Evolutionary conservation across 2,113 vertebrate species (phyloP), one percentile per base, ranked within the genome.

Genomic region (Microcebus tavaratra): DNA sequence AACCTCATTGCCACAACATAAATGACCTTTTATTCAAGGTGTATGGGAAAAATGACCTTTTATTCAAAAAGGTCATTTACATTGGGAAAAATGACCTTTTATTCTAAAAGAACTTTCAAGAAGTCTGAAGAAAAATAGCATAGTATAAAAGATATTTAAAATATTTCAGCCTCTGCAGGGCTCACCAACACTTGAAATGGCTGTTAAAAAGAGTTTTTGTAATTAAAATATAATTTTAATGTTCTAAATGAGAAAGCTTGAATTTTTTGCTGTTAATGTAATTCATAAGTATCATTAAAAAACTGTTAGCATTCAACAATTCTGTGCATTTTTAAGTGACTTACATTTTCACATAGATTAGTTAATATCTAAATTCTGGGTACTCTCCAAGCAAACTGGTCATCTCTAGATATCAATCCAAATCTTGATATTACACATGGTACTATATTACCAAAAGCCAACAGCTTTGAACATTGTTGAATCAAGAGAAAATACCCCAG

Each of bases 401-500:
- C 81, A 72, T 81, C 83, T 93, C 31, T 85, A 85, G 34, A 82
- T 14, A 76, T 72, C 42, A 65, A 36, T 55, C 45, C 36, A 88
- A 76, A 96, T 93, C 78, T 93, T 95, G 76, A 39, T 97, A 81
- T 97, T 97, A 88, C 21, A 57, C 67, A 70, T 76, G 57, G 34
- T 55, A 92, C 63, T 90, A 17, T 89, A 75, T 95, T 29, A 68
- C 81, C 14, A 91, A 94, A 93, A 55, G 57, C 39, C 63, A 88
- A 68, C 5, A 80, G 23, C 34, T 50, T 91, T 70, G 87, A 94
- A 42, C 61, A 80, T 81, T 48, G 13, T 75, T 88, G 83, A 97
- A 93, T 93, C 27, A 97, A 81, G 78, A 95, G 82, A 88, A 97
- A 95, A 57, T 65, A 36, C 78, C 96, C 92, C 45, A 90, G 83